These are phyloP conservation scores for Microcebus ravelobensis DNA, from an alignment of 2,113 vertebrate genomes.

Conservation along the genomic window DNA sequence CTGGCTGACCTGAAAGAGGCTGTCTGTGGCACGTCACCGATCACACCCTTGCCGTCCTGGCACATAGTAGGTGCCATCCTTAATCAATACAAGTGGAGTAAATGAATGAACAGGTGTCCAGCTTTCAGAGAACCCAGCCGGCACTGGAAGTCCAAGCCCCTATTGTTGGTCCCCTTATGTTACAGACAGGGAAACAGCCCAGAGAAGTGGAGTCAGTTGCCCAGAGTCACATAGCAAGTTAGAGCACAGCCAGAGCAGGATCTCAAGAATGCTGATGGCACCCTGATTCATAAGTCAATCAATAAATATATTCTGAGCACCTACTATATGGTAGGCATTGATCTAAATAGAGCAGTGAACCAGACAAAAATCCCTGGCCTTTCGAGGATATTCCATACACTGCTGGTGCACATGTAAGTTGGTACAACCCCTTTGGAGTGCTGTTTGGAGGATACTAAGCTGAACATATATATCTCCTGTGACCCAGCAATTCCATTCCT, in stretches of 20 bases:
- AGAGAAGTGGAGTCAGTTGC: constrained; percentile 32
- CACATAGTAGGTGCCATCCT: not conserved
- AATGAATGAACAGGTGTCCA: constrained; percentile 58
- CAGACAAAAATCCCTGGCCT: not conserved
- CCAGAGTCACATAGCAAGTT: constrained; percentile 49
- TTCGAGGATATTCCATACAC: not conserved
- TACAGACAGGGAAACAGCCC: not conserved
- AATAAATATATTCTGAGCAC: not conserved
- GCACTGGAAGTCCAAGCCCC: not conserved
- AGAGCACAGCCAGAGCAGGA: not conserved
- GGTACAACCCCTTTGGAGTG: not conserved
- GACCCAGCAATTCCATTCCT: not conserved
- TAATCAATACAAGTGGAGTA: not conserved
- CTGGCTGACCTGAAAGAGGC: constrained; percentile 23
- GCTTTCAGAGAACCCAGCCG: not conserved
- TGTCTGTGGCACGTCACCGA: not conserved
- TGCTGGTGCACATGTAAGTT: not conserved
- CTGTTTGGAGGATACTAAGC: not conserved
- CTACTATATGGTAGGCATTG: not conserved
- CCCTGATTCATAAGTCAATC: not conserved
- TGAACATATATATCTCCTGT: not conserved
- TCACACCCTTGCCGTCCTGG: not conserved
- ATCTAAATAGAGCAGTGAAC: not conserved
- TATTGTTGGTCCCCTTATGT: not conserved
- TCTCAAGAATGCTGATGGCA: not conserved